Conservation (phyloP, 2,888 invertebrate species). For the Melieria picta region DNA sequence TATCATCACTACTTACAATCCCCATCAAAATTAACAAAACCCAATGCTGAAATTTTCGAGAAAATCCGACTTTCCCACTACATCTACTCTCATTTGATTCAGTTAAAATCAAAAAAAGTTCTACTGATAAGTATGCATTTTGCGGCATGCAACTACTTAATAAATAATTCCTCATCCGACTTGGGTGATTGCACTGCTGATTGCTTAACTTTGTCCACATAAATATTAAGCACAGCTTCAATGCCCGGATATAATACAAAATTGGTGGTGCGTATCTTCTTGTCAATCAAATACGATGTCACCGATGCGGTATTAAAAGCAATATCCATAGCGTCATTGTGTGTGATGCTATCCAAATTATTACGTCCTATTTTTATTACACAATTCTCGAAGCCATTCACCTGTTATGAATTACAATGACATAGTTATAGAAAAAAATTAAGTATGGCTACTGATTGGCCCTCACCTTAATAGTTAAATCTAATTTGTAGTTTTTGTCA, state of each 20-base stretch:
- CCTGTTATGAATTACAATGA: constrained; percentile 50
- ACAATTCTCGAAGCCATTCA: constrained; percentile 69
- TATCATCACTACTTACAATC: no score
- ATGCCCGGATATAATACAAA: constrained; percentile 65
- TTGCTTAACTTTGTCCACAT: constrained; percentile 56
- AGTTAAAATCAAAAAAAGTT: no score
- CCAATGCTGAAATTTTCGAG: no score
- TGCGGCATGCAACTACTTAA: not conserved
- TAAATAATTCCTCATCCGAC: constrained; percentile 40
- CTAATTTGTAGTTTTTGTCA: constrained; percentile 75
- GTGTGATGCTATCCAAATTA: constrained; percentile 68
- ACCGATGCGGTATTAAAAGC: constrained; percentile 67
- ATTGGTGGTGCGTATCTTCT: constrained; percentile 60
- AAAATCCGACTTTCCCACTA: no score
- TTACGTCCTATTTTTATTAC: constrained; percentile 68
- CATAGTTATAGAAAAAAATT: not conserved
- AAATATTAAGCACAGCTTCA: constrained; percentile 64
- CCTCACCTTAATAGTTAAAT: constrained; percentile 74
- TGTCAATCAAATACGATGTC: constrained; percentile 59
- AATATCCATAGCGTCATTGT: constrained; percentile 69
- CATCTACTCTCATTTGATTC: no score
- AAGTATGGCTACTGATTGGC: not conserved
- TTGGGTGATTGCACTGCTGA: constrained; percentile 39
- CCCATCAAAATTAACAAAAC: no score
- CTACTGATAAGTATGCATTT: no score